phyloP scores from a whole-genome alignment of 2,888 invertebrate species.

The Cylindroiulus punctatus region DNA sequence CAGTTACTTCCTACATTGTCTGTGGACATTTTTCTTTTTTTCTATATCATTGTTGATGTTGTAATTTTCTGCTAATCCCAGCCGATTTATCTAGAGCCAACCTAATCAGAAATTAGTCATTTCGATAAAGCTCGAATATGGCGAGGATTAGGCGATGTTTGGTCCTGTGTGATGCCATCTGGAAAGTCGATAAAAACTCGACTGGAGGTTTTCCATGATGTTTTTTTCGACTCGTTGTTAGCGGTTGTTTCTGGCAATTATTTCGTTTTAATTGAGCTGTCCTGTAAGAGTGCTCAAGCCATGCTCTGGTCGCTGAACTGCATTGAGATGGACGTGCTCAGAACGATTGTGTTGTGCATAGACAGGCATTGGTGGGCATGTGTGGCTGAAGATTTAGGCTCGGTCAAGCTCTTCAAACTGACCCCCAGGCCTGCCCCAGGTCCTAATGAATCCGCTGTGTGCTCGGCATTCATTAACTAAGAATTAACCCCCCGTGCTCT shows the following conservation, averaged over 20 bases:
- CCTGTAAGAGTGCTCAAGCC: not conserved
- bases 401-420: not conserved
- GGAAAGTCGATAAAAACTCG: slow-evolving; percentile 19
- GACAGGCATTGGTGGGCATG: not conserved
- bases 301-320: slow-evolving; percentile 4
- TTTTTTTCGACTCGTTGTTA: not conserved
- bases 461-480: slow-evolving; percentile 49
- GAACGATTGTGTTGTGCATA: not conserved
- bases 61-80: slow-evolving; percentile 25
- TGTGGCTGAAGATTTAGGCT: not conserved
- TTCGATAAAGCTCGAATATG: not conserved
- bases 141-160: slow-evolving; percentile 12
- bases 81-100: not conserved
- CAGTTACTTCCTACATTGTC: not conserved
- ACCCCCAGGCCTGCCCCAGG: not conserved
- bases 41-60: not conserved
- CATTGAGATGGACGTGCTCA: slow-evolving; percentile 29
- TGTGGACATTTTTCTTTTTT: not conserved
- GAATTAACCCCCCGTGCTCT: slow-evolving; percentile 51
- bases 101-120: not conserved
- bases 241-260: slow-evolving; percentile 35
- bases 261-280: slow-evolving; percentile 50
- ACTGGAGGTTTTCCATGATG: not conserved
- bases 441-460: slow-evolving; percentile 44
- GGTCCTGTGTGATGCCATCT: not conserved